A percentile compares a stretch with the other conserved stretches of the same genome.
phyloP scores from a whole-genome alignment of 2,113 vertebrate genomes.

The Raja brachyura region DNA sequence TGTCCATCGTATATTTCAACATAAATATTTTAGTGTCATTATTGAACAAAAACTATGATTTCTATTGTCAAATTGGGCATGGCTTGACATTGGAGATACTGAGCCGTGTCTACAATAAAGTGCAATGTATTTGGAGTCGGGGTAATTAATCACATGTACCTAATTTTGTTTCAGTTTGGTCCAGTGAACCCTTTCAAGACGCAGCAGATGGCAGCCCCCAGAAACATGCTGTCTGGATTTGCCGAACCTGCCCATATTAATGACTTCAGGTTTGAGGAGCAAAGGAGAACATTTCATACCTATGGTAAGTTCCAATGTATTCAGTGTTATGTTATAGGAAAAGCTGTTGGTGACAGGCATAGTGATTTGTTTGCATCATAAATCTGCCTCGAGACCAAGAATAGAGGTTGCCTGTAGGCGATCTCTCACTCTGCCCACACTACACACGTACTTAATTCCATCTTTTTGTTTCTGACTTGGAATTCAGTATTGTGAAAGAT shows the following conservation, averaged over 20 bases:
- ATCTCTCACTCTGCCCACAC: background rate
- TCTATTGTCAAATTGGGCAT: background rate
- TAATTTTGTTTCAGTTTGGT: conserved; percentile 69
- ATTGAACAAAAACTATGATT: background rate
- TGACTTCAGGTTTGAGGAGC: conserved; percentile 98
- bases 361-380: background rate
- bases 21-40: background rate
- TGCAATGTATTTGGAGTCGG: background rate
- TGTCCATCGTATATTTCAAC: background rate
- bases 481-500: background rate
- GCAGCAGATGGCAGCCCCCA: conserved; percentile 92
- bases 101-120: background rate
- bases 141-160: background rate
- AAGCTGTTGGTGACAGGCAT: background rate
- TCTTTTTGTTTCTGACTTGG: background rate
- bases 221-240: conserved; percentile 96
- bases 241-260: conserved; percentile 93
- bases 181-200: conserved; percentile 85
- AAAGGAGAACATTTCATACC: conserved; percentile 90
- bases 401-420: no score
- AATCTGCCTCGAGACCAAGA: background rate
- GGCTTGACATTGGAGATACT: background rate
- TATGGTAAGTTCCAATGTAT: conserved; percentile 63
- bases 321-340: background rate
- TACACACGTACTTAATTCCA: background rate